Evolutionary conservation across 2,888 invertebrate species (phyloP), one percentile per base, ranked within the genome.

Genomic region (Lasioglossum malachurum): DNA sequence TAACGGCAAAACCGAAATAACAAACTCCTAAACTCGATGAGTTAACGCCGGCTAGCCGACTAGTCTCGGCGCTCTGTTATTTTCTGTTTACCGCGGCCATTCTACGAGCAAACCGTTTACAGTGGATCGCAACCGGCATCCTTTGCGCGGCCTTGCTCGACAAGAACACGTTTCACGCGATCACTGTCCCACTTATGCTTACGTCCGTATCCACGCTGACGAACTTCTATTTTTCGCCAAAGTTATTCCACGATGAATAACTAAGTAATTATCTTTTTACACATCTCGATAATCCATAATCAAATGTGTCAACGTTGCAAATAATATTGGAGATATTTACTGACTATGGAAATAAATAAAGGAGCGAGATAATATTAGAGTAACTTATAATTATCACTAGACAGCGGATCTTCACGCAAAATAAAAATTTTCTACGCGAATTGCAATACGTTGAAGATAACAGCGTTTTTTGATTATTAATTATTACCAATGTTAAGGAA

Each of bases 1-100:
- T 93, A 93, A 93, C 93, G 91, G 90, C 92, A 90, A 91, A 88
- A 92, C 90, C 90, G 91, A 91, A 92, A 92, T 93, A 93, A 93
- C 91, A 93, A 93, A 93, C 93, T 91, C 86, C 91, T 91, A 91
- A 91, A 91, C 78, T 80, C 67, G 64, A 82, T 83, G 90, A 91
- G 89, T 91, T 91, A 91, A 87, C 89, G 90, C 88, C 90, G 83
- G 87, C 89, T 60, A 60, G 27, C 84, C 84, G 83, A 49, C 79
- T 82, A 81, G 80, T 74, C 86, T 76, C 82, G 86, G 82, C 79
- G 89, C 80, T 79, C 87, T 87, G 88, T 87, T 91, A 91, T 90
- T 90, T 87, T 90, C 87, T 88, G 84, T 91, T 91, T 91, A 38
- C 57, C 87, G 72, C 80, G 75, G 85, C 71, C 86, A 84, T 87